phyloP scores from a whole-genome alignment of 2,888 invertebrate species.

The Spilarctia lutea region DNA sequence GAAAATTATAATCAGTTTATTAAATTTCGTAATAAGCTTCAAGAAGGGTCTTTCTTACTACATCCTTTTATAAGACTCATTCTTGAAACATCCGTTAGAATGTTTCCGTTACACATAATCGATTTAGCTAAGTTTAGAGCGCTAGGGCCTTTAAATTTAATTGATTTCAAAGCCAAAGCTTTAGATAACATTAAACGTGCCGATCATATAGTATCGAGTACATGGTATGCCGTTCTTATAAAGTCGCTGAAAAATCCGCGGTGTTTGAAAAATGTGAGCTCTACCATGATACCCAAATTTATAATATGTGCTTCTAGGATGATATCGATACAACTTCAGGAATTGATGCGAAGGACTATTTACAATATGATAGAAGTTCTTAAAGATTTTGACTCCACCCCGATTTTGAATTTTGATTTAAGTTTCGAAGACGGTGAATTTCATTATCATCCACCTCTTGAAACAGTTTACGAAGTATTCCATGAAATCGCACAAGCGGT shows the following conservation, averaged over 20 bases:
- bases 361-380: constrained; percentile 87
- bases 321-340: constrained; percentile 87
- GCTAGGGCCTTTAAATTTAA: constrained; percentile 73
- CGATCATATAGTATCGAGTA: constrained; percentile 78
- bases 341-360: constrained; percentile 89
- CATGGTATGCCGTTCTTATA: constrained; percentile 78
- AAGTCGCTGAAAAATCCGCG: constrained; percentile 82
- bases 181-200: constrained; percentile 76
- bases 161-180: constrained; percentile 67
- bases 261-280: constrained; percentile 75
- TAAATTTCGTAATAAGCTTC: constrained; percentile 84
- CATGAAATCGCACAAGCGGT: constrained; percentile 86
- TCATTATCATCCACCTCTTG: constrained; percentile 86
- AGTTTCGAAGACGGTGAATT: constrained; percentile 84
- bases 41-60: constrained; percentile 87
- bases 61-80: constrained; percentile 88
- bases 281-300: constrained; percentile 74
- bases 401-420: constrained; percentile 87
- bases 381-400: constrained; percentile 83
- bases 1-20: constrained; percentile 86
- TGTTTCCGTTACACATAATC: constrained; percentile 84
- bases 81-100: constrained; percentile 81
- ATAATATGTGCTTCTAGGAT: constrained; percentile 79
- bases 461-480: constrained; percentile 85
- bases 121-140: constrained; percentile 80